Evolutionary conservation across 2,888 invertebrate genomes (phyloP), one percentile per base, ranked within the genome.

Genomic region (Pandemis heparana): DNA sequence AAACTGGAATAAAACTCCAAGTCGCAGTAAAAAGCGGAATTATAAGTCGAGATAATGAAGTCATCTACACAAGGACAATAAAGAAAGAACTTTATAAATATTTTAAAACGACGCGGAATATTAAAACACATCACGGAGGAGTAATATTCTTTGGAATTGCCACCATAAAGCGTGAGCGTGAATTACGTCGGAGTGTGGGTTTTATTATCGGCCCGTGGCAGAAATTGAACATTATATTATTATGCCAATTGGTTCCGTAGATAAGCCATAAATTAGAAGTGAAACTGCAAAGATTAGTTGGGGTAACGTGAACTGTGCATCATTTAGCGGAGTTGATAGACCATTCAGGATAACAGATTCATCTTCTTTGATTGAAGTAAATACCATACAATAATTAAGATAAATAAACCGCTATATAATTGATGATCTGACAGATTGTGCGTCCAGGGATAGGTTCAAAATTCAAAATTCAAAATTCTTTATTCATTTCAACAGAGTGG

Each of bases 21-120:
- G 64, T 38, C 74, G 69, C 74, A 74, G 69, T 73, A 73, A 73
- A 72, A 68, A 48, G 41, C 12, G 43, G 53, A 74, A 74, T 70
- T 74, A 70, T 74, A 74, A 74, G 69, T 73, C 73, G 78, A 71
- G 78, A 82, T 85, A 83, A 88, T 85, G 83, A 86, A 87, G 80
- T 80, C 80, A 75, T 83, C 77, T 76, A 74, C 77, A 77, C 76
- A 76, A 77, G 78, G 71, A 74, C 78, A 81, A 80, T 80, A 83
- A 87, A 87, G 86, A 84, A 86, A 85, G 79, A 85, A 87, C 85
- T 89, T 89, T 88, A 92, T 92, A 92, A 92, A 92, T 92, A 91
- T 91, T 92, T 92, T 87, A 92, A 92, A 91, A 87, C 85, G 85
- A 87, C 87, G 83, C 88, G 84, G 88, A 92, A 92, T 94, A 92